A percentile compares a stretch with the other conserved stretches of the same genome.
Conservation (phyloP, 2,888 invertebrate genomes). For the Endotricha flammealis region DNA sequence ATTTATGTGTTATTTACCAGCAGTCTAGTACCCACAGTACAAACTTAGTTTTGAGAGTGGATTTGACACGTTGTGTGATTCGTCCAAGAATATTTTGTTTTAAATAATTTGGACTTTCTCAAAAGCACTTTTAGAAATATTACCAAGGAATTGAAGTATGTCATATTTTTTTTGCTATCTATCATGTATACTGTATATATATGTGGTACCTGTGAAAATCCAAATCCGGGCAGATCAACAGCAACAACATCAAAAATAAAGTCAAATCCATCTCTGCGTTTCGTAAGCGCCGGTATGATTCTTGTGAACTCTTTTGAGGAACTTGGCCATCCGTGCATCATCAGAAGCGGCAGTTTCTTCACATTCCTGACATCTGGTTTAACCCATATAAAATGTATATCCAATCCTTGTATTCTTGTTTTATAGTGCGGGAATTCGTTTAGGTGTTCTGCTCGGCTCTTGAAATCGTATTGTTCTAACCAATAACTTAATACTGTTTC, state of each 20-base stretch:
- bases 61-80: too few relatives aligned
- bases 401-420: constrained; percentile 85
- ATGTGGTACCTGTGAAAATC: constrained; percentile 83
- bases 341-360: constrained; percentile 80
- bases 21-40: too few relatives aligned
- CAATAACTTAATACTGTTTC: constrained; percentile 85
- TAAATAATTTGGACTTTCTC: too few relatives aligned
- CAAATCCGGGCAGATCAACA: constrained; percentile 84
- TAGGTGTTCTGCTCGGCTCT: constrained; percentile 80
- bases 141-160: too few relatives aligned
- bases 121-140: too few relatives aligned
- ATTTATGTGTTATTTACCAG: too few relatives aligned
- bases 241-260: constrained; percentile 84
- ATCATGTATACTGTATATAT: too few relatives aligned
- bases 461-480: constrained; percentile 83
- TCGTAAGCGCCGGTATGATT: constrained; percentile 82
- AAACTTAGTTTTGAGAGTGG: too few relatives aligned
- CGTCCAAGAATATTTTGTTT: too few relatives aligned
- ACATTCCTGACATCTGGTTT: constrained; percentile 65
- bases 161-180: too few relatives aligned
- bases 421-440: constrained; percentile 87
- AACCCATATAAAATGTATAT: constrained; percentile 86
- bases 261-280: constrained; percentile 68
- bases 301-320: constrained; percentile 89
- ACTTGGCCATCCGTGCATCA: constrained; percentile 94